These are phyloP conservation scores for Machimus atricapillus DNA, from an alignment of 2,888 invertebrate genomes.

Conservation along the genomic window DNA sequence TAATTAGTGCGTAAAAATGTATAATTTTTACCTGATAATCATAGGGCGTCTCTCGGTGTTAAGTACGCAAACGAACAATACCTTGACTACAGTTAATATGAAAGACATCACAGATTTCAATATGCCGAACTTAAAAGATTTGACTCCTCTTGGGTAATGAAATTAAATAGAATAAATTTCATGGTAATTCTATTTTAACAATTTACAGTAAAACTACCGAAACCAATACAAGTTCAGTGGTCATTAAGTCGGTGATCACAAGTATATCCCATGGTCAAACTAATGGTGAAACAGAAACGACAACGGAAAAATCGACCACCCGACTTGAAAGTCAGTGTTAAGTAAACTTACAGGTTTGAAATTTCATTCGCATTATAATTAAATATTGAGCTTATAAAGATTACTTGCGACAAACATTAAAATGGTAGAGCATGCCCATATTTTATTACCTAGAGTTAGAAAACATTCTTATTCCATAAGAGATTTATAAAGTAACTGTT, in stretches of 20 bases:
- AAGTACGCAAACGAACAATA: conserved; percentile 61
- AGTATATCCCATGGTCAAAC: conserved; percentile 60
- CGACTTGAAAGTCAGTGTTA: conserved; percentile 62
- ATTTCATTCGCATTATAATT: neutral
- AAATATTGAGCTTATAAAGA: neutral
- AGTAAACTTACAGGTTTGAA: conserved; percentile 2
- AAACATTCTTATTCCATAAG: neutral
- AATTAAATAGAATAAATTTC: conserved; percentile 34
- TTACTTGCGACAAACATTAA: neutral
- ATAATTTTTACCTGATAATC: neutral
- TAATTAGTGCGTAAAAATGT: neutral
- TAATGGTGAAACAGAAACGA: conserved; percentile 58
- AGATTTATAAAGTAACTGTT: neutral
- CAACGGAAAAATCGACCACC: conserved; percentile 56
- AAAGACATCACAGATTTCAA: conserved; percentile 59
- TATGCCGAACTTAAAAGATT: conserved; percentile 58
- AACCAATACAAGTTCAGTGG: conserved; percentile 60
- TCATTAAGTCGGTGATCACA: conserved; percentile 62
- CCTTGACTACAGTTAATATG: conserved; percentile 57
- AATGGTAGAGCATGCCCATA: neutral
- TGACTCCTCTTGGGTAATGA: conserved; percentile 56
- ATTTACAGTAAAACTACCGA: conserved; percentile 58
- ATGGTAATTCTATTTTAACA: neutral
- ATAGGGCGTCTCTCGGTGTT: conserved; percentile 61
- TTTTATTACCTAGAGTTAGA: neutral